These are phyloP conservation scores for Fissipunctia ypsillon DNA, from an alignment of 2,888 invertebrate genomes.

Conservation along the genomic window DNA sequence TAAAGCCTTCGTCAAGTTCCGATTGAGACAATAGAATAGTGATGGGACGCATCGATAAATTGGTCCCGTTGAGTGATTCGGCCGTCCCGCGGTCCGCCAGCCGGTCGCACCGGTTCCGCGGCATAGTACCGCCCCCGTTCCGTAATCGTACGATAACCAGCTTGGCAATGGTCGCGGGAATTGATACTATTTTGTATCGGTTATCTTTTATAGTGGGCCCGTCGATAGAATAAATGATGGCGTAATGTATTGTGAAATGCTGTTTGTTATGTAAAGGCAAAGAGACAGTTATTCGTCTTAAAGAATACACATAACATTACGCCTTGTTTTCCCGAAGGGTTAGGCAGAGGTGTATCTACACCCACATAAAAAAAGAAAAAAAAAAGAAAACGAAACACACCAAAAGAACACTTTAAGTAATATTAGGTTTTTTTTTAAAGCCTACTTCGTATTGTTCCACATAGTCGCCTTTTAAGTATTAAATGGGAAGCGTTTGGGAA, in stretches of 20 bases:
- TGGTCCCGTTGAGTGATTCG: constrained; percentile 80
- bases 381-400: too few species aligned
- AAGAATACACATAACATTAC: too few species aligned
- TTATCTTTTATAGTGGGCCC: constrained; percentile 36
- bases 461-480: too few species aligned
- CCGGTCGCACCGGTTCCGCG: constrained; percentile 71
- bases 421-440: too few species aligned
- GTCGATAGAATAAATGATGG: constrained; percentile 30
- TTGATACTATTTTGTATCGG: constrained; percentile 51
- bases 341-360: too few species aligned
- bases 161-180: constrained; percentile 46
- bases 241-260: constrained; percentile 24
- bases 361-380: too few species aligned
- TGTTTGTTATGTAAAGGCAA: constrained; percentile 14
- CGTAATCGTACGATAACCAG: constrained; percentile 63
- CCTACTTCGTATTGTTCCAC: too few species aligned
- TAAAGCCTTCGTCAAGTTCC: constrained; percentile 42
- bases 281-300: neutral
- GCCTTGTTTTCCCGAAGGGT: too few species aligned
- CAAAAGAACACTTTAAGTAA: too few species aligned
- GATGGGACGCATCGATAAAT: constrained; percentile 81
- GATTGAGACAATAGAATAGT: constrained; percentile 81
- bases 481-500: too few species aligned
- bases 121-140: constrained; percentile 60
- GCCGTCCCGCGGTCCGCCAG: constrained; percentile 59